Evolutionary conservation across 2,797 vertebrate genomes (phyloP), one percentile per base, ranked within the genome.

Genomic region (Calcarius lapponicus): DNA sequence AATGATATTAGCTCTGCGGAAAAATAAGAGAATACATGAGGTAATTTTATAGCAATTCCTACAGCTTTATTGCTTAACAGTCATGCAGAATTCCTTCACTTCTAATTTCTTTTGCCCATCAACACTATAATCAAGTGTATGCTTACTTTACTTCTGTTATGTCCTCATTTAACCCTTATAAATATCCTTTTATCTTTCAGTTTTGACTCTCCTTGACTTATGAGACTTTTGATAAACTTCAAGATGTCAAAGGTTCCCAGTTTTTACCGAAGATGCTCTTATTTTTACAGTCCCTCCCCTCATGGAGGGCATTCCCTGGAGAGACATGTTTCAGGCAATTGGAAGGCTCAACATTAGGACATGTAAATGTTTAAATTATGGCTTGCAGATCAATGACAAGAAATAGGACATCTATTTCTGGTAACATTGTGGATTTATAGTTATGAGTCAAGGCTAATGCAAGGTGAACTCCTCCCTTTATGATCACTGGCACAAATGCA

Each of bases 391-490:
- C 96, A 97, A 95, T 98, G 96, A 96, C 95, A 97, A 97, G 97
- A 97, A 97, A 93, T 95, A 97, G 96, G 97, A 96, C 97, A 95
- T 91, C 97, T 98, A 98, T 98, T 98, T 98, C 87, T 96, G 97
- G 97, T 93, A 97, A 97, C 95, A 95, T 80, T 72, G 96, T 86
- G 94, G 96, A 98, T 97, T 96, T 97, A 97, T 91, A 93, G 95
- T 93, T 95, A 95, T 95, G 96, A 97, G 92, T 96, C 96, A 97
- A 97, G 96, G 96, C 94, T 93, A 97, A 96, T 86, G 71, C 90
- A 97, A 98, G 96, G 97, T 97, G 96, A 97, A 96, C 92, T 91
- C 92, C 95, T 96, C 96, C 94, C 90, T 96, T 97, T 94, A 88
- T 79, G 86, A 88, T 94, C 88, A 91, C 95, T 96, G 90, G 89